phyloP scores from a whole-genome alignment of 2,888 invertebrate species.

The Athetis lepigone region DNA sequence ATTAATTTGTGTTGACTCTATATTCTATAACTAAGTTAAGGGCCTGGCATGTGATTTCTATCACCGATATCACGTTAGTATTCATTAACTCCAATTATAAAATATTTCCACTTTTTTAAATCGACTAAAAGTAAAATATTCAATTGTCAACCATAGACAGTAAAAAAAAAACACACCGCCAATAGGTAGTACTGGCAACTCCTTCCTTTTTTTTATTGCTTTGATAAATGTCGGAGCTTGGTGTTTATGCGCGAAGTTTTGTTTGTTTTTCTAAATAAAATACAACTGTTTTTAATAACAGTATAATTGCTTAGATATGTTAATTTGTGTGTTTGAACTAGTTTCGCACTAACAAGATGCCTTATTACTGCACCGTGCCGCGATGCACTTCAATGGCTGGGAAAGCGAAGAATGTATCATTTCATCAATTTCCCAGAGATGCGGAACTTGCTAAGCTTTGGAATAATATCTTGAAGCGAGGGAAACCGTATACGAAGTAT shows the following conservation, averaged over 20 bases:
- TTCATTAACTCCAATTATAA: too few relatives aligned
- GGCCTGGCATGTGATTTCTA: too few relatives aligned
- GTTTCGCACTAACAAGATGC: conserved; percentile 80
- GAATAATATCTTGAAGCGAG: conserved; percentile 86
- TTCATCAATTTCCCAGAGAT: conserved; percentile 87
- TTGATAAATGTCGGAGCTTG: conserved; percentile 83
- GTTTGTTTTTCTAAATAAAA: conserved; percentile 81
- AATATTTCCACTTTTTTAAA: too few relatives aligned
- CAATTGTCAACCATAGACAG: conserved; percentile 64
- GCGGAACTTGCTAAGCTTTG: conserved; percentile 84
- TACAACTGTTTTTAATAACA: conserved; percentile 59
- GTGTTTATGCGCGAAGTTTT: conserved; percentile 85
- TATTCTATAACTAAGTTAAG: too few relatives aligned
- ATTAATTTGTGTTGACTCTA: too few relatives aligned
- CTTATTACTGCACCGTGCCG: conserved; percentile 89
- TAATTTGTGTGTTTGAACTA: conserved; percentile 67
- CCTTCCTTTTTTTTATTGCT: conserved; percentile 66
- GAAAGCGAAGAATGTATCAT: conserved; percentile 87
- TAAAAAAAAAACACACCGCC: conserved; percentile 42
- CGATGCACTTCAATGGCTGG: conserved; percentile 89
- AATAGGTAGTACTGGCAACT: conserved; percentile 49
- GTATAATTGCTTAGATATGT: conserved; percentile 71
- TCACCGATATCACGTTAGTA: too few relatives aligned
- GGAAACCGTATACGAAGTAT: conserved; percentile 88
- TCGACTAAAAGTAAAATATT: too few relatives aligned